Conservation (phyloP, 2,113 vertebrate genomes). For the Engraulis encrasicolus region DNA sequence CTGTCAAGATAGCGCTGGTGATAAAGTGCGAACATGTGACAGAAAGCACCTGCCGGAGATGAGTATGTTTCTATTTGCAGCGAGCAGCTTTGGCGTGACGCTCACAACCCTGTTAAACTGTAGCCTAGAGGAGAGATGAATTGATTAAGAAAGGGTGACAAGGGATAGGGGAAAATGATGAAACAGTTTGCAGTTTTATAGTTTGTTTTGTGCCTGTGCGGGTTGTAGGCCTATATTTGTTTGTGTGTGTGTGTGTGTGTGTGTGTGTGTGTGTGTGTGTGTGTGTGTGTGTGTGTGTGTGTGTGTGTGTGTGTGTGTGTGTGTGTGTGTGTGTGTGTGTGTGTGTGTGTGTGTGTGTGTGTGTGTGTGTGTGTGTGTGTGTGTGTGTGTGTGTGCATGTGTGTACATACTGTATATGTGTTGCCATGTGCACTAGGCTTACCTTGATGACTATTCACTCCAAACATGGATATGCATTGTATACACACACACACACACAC, state of each 20-base stretch:
- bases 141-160: conserved; percentile 65
- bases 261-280: conserved; percentile 24
- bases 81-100: conserved; percentile 67
- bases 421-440: too few species aligned
- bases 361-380: not conserved
- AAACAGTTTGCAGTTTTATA: conserved; percentile 56
- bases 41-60: conserved; percentile 74
- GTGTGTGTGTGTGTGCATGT: conserved; percentile 39
- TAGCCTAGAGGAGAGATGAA: conserved; percentile 68
- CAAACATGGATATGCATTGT: not conserved
- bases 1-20: conserved; percentile 79
- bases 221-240: conserved; percentile 20
- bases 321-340: too few species aligned
- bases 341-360: too few species aligned
- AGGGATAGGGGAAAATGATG: conserved; percentile 64
- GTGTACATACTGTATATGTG: too few species aligned
- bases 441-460: not conserved
- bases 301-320: not conserved
- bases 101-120: conserved; percentile 68
- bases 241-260: not conserved
- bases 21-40: conserved; percentile 78
- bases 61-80: conserved; percentile 71
- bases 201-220: not conserved
- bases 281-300: conserved; percentile 14
- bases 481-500: not conserved